Evolutionary conservation across 2,888 invertebrate species (phyloP).

Genomic region (Dysmachus trigonus): DNA sequence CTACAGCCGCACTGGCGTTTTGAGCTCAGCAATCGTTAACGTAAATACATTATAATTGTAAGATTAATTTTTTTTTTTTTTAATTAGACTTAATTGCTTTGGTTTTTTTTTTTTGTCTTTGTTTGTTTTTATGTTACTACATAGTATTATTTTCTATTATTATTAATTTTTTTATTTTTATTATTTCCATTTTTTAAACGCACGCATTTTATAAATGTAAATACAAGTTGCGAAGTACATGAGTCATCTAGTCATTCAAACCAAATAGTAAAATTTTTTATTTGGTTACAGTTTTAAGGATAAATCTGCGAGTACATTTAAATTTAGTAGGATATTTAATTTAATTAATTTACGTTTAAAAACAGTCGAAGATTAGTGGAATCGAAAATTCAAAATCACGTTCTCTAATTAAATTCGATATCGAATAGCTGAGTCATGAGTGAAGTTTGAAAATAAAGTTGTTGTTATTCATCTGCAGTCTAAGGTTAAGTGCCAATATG

Average conservation of each 20-base stretch:
- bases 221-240: neutral
- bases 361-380: neutral
- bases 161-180: neutral
- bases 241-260: neutral
- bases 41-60: neutral
- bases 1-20: slow-evolving; percentile 57
- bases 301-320: neutral
- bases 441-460: neutral
- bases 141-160: neutral
- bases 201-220: neutral
- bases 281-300: neutral
- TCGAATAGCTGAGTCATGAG: neutral
- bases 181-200: neutral
- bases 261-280: neutral
- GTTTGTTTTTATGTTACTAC: neutral
- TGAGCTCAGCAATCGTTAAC: neutral
- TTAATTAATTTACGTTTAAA: neutral
- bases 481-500: neutral
- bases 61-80: neutral
- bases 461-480: neutral
- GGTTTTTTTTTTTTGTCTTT: neutral
- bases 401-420: neutral
- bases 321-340: neutral
- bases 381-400: neutral
- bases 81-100: neutral